Percentiles rank a stretch among this genome's conserved stretches.
phyloP scores from a whole-genome alignment of 2,797 vertebrate species.

The Decapterus maruadsi region DNA sequence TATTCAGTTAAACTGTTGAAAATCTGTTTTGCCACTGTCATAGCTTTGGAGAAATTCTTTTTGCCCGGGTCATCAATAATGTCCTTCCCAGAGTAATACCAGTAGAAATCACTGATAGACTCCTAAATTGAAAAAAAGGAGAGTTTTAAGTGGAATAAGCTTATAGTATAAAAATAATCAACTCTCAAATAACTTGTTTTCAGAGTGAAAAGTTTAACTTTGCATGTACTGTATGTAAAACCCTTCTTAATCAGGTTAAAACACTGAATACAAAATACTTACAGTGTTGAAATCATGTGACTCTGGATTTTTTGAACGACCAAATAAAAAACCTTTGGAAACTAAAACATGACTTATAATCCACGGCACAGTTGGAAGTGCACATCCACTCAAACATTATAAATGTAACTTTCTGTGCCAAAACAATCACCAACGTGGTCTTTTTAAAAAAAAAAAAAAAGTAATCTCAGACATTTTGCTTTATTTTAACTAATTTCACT shows the following conservation, averaged over 20 bases:
- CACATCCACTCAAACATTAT: neutral
- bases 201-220: neutral
- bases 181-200: neutral
- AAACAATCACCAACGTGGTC: neutral
- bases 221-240: neutral
- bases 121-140: constrained; percentile 82
- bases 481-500: neutral
- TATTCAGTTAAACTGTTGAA: constrained; percentile 97
- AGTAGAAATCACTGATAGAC: constrained; percentile 98
- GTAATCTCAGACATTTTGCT: neutral
- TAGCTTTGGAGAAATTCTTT: constrained; percentile 98
- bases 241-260: neutral
- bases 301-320: constrained; percentile 8
- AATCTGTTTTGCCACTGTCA: constrained; percentile 96
- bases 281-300: constrained; percentile 19
- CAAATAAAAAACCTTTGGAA: constrained; percentile 13
- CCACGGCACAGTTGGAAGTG: neutral
- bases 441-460: too few species aligned
- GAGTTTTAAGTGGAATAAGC: neutral
- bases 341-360: constrained; percentile 16
- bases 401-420: neutral
- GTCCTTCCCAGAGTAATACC: constrained; percentile 98
- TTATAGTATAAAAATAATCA: neutral
- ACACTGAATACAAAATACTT: constrained; percentile 14
- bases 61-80: constrained; percentile 96